Percentiles rank a stretch among this genome's conserved stretches.
phyloP scores from a whole-genome alignment of 2,888 invertebrate species.

The Ochlodes sylvanus region DNA sequence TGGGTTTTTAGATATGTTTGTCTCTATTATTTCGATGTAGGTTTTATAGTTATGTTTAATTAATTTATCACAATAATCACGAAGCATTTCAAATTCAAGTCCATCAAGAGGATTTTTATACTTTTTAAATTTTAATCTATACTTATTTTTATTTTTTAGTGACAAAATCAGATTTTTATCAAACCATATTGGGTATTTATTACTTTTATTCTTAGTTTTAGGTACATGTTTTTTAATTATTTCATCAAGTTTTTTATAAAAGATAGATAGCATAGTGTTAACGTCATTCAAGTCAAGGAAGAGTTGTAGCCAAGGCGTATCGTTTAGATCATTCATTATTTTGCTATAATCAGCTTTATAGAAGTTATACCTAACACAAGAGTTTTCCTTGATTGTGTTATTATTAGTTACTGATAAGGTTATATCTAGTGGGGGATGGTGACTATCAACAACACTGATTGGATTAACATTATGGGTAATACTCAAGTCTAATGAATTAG shows the following conservation, averaged over 20 bases:
- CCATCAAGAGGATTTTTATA: too few relatives aligned
- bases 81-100: background rate
- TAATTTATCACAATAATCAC: constrained; percentile 3
- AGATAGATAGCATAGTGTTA: background rate
- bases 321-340: too few relatives aligned
- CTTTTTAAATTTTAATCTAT: too few relatives aligned
- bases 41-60: background rate
- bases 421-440: constrained; percentile 10
- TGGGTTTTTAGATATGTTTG: constrained; percentile 16
- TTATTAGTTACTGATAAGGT: too few relatives aligned
- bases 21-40: background rate
- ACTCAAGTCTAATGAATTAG: background rate
- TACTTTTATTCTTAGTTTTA: too few relatives aligned
- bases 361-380: too few relatives aligned
- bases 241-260: constrained; percentile 7
- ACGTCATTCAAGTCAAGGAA: background rate
- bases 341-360: too few relatives aligned
- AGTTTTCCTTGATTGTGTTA: too few relatives aligned
- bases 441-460: background rate
- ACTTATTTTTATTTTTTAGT: too few relatives aligned
- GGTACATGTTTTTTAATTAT: background rate
- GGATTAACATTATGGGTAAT: background rate
- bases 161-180: too few relatives aligned
- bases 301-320: too few relatives aligned
- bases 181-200: too few relatives aligned